Evolutionary conservation across 1,140 invertebrate species (phyloP).

Genomic region (Drosophila carrolli): DNA sequence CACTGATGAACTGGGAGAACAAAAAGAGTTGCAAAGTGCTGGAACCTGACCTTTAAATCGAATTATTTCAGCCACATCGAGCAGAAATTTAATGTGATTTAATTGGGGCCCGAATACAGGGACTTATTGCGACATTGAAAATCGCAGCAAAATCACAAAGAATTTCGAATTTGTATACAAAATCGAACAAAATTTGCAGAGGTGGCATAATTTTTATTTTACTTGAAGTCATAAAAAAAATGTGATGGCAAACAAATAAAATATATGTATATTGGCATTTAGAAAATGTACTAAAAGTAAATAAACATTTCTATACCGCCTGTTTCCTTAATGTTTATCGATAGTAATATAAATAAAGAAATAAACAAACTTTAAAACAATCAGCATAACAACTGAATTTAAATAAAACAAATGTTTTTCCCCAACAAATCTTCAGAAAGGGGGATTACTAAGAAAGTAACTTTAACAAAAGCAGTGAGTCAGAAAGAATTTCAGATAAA

Average conservation of each 20-base stretch:
- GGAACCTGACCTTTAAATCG: constrained; percentile 38
- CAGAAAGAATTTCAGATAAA: constrained; percentile 26
- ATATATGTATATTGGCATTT: no score
- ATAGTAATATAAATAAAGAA: neutral
- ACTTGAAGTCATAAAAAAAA: no score
- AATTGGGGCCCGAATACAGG: constrained; percentile 9
- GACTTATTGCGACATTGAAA: neutral
- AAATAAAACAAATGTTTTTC: neutral
- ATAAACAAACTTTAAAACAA: neutral
- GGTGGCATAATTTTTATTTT: no score
- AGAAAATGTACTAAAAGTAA: neutral
- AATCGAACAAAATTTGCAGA: neutral
- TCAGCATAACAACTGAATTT: neutral
- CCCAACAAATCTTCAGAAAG: neutral
- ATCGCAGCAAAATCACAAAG: neutral
- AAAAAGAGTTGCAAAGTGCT: constrained; percentile 8
- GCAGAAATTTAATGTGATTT: constrained; percentile 31
- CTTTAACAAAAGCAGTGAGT: constrained; percentile 24
- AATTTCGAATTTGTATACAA: neutral
- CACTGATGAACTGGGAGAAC: constrained; percentile 49
- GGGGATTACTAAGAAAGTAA: neutral
- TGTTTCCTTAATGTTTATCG: neutral
- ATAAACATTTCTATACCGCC: neutral
- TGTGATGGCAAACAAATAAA: no score
- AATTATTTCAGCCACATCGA: constrained; percentile 33